Conservation (phyloP, 1,140 invertebrate genomes). For the Latrodectus geometricus region DNA sequence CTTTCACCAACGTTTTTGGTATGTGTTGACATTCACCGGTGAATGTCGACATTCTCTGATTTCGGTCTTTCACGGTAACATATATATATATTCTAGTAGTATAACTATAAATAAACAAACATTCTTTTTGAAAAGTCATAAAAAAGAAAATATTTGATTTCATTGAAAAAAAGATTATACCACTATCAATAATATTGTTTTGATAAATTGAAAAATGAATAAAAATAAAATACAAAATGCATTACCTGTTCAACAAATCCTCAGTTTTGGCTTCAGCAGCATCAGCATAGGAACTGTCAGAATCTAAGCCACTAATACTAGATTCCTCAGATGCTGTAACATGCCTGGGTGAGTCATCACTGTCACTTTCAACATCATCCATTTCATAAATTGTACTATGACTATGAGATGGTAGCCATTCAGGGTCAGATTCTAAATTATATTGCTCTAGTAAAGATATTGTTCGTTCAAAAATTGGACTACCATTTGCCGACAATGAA, state of each 20-base stretch:
- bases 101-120: too few species aligned
- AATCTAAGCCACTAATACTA: neutral
- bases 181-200: too few species aligned
- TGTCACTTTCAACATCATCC: neutral
- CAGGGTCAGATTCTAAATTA: constrained; percentile 43
- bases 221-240: neutral
- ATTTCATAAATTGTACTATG: neutral
- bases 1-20: too few species aligned
- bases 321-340: neutral
- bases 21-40: too few species aligned
- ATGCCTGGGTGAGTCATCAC: neutral
- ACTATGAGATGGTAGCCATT: constrained; percentile 14
- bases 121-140: too few species aligned
- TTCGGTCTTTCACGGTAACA: too few species aligned
- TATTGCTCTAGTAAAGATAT: constrained; percentile 17
- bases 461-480: constrained; percentile 24
- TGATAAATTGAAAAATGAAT: neutral
- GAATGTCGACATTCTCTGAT: too few species aligned
- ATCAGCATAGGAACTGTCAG: neutral
- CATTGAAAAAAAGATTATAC: too few species aligned
- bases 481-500: neutral
- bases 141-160: too few species aligned
- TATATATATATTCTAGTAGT: too few species aligned
- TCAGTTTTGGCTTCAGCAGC: neutral
- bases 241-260: neutral